Base-by-base conservation (phyloP, 1,140 invertebrate species). In the Plutomurus gul region DNA sequence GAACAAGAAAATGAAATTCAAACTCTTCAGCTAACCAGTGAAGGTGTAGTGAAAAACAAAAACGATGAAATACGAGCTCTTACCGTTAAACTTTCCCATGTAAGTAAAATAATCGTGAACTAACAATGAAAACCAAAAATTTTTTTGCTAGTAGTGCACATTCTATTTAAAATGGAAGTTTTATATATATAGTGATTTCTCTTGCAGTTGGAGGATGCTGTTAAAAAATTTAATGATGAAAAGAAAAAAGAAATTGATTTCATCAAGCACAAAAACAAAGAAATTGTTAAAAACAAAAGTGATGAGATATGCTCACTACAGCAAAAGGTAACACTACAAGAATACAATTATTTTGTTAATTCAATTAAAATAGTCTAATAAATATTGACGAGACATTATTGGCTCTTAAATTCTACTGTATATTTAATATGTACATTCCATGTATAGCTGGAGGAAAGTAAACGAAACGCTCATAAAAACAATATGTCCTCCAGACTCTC, bases 381-480 rank as follows among this genome's bases (percentile, higher is more conserved):
- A n/a, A n/a, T n/a, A n/a, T n/a, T n/a, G n/a, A n/a, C n/a, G n/a
- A n/a, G n/a, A n/a, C n/a, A n/a, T n/a, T n/a, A n/a, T n/a, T n/a
- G n/a, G n/a, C n/a, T n/a, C n/a, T n/a, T n/a, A n/a, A n/a, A n/a
- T n/a, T n/a, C n/a, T n/a, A n/a, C n/a, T n/a, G n/a, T n/a, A n/a
- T n/a, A n/a, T n/a, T n/a, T n/a, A n/a, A n/a, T n/a, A n/a, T n/a
- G n/a, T 13, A 13, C 10, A 60, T 10, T 60, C 8, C 20, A 8
- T 18, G n/a, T 78, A 6, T n/a, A 78, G 77, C n/a, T 78, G 2
- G 77, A 78, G 40, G 65, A 73, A 2, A 13, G 46, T 16, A 78
- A 56, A 36, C 43, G 30, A 20, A 78, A 43, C 36, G 71, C 39
- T 3, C 60, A 78, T 11, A 22, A 27, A 37, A 46, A 36, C 13